Evolutionary conservation across 2,113 vertebrate species (phyloP).

Genomic region (Halichoerus grypus): DNA sequence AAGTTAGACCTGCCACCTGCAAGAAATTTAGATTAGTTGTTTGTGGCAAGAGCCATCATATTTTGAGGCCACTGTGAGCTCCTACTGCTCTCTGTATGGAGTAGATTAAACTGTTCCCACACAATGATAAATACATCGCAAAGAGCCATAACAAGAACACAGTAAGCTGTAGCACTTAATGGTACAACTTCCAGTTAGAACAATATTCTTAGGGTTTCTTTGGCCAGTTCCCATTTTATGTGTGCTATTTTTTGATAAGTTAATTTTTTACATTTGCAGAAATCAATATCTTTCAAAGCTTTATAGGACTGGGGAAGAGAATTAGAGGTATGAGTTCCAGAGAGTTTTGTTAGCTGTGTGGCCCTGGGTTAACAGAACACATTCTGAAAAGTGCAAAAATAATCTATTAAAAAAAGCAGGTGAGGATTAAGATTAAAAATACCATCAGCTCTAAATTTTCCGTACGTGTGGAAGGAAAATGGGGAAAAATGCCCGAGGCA

Average conservation of each 20-base stretch:
- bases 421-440: neutral
- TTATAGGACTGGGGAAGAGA: conserved; percentile 1
- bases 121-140: conserved; percentile 67
- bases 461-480: neutral
- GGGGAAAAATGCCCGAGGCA: neutral
- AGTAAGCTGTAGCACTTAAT: conserved; percentile 72
- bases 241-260: conserved; percentile 68
- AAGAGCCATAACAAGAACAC: conserved; percentile 70
- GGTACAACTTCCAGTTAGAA: conserved; percentile 77
- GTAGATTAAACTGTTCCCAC: conserved; percentile 65
- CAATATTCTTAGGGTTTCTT: conserved; percentile 73
- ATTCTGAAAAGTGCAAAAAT: conserved; percentile 18
- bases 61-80: conserved; percentile 62
- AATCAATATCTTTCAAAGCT: conserved; percentile 75
- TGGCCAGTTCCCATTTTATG: conserved; percentile 57
- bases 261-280: conserved; percentile 74
- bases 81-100: conserved; percentile 61
- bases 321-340: neutral
- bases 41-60: conserved; percentile 67
- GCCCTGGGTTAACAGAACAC: neutral
- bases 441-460: neutral
- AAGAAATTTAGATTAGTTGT: conserved; percentile 77
- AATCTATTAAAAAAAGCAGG: neutral
- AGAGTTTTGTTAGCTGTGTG: conserved; percentile 7
- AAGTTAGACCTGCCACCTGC: conserved; percentile 56